Conservation (phyloP, 2,797 vertebrate genomes). For the Alfaro cultratus region DNA sequence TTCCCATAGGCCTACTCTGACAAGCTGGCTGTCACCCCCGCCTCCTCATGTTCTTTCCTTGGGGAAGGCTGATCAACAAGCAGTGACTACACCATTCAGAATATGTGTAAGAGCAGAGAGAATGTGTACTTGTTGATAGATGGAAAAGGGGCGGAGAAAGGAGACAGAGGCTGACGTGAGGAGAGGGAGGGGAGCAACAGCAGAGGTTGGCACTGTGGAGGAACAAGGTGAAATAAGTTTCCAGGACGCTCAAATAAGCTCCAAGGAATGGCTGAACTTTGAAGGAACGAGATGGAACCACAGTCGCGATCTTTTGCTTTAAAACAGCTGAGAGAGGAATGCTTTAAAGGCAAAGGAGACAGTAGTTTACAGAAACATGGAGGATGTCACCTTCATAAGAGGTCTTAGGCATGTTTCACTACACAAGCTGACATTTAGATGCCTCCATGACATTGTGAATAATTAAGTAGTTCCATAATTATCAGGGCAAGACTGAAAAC, state of each 20-base stretch:
- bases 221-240: constrained; percentile 63
- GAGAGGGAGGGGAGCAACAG: constrained; percentile 26
- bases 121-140: constrained; percentile 71
- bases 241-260: constrained; percentile 47
- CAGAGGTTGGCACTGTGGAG: constrained; percentile 61
- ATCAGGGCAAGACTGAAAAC: not conserved
- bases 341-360: constrained; percentile 45
- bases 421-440: not conserved
- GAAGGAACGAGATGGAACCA: constrained; percentile 26
- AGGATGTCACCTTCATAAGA: constrained; percentile 24
- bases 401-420: not conserved
- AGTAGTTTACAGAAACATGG: constrained; percentile 30
- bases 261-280: constrained; percentile 55
- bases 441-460: not conserved
- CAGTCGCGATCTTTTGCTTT: constrained; percentile 32
- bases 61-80: constrained; percentile 77
- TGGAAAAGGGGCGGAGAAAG: constrained; percentile 71
- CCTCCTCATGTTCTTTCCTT: constrained; percentile 69
- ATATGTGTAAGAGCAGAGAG: constrained; percentile 72
- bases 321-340: constrained; percentile 46
- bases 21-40: constrained; percentile 80
- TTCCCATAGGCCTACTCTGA: constrained; percentile 75
- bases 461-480: not conserved
- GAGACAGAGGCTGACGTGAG: constrained; percentile 31
- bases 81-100: constrained; percentile 82